Evolutionary conservation across 2,113 vertebrate genomes (phyloP).

Genomic region (Vidua macroura): DNA sequence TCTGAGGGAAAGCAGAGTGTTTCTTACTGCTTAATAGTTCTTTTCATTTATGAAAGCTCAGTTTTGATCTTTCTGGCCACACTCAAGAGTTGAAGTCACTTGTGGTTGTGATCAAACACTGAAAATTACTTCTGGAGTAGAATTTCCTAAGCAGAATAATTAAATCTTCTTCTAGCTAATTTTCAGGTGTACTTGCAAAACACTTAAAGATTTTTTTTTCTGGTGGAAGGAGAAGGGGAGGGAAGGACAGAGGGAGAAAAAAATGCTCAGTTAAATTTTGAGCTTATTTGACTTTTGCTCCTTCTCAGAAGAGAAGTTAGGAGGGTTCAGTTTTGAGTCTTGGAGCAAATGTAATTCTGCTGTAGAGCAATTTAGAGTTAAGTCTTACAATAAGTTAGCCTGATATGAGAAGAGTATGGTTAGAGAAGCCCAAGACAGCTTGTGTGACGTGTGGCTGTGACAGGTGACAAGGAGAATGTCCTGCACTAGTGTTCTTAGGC

Average conservation of each 20-base stretch:
- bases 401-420: not conserved
- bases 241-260: not conserved
- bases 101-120: not conserved
- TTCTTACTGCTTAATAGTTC: not conserved
- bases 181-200: not conserved
- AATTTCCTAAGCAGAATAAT: not conserved
- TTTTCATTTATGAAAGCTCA: not conserved
- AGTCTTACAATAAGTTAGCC: not conserved
- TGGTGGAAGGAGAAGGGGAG: rapidly evolving
- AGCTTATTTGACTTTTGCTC: not conserved
- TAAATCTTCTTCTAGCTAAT: not conserved
- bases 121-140: not conserved
- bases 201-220: not conserved
- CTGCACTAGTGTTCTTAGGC: not conserved
- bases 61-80: not conserved
- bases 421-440: not conserved
- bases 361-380: not conserved
- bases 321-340: not conserved
- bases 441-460: not conserved
- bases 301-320: not conserved
- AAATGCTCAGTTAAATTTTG: not conserved
- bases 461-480: not conserved
- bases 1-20: not conserved
- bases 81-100: not conserved
- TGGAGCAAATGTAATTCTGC: not conserved